Evolutionary conservation across 2,797 vertebrate species (phyloP).

Genomic region (Rousettus madagascariensis): DNA sequence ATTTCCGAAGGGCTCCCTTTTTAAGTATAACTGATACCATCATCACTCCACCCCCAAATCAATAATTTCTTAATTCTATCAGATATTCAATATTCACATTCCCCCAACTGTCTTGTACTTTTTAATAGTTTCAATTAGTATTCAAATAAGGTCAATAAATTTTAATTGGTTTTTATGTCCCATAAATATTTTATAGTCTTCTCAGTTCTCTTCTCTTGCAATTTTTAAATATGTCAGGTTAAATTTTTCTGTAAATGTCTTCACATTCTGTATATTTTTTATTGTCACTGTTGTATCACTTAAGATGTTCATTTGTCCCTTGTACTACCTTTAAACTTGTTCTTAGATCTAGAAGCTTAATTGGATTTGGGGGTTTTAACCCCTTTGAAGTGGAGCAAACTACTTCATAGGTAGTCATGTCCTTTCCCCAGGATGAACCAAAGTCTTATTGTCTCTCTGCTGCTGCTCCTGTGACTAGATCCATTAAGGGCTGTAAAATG

Average conservation of each 20-base stretch:
- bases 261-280: background rate
- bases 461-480: background rate
- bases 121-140: background rate
- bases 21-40: background rate
- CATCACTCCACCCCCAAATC: background rate
- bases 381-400: background rate
- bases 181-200: background rate
- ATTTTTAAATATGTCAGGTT: background rate
- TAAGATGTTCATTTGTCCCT: background rate
- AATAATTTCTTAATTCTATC: background rate
- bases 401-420: background rate
- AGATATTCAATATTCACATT: background rate
- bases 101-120: background rate
- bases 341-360: background rate
- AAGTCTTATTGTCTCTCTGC: background rate
- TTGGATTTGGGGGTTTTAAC: background rate
- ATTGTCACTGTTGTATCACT: background rate
- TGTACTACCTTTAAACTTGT: background rate
- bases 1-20: background rate
- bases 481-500: background rate
- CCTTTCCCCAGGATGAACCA: background rate
- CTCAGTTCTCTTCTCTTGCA: background rate
- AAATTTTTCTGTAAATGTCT: background rate
- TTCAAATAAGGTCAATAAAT: background rate
- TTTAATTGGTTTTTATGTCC: background rate